Percentiles rank a stretch among this genome's conserved stretches.
These are phyloP conservation scores for Megaceryle maxima DNA, from an alignment of 2,113 vertebrate species.

Conservation along the genomic window DNA sequence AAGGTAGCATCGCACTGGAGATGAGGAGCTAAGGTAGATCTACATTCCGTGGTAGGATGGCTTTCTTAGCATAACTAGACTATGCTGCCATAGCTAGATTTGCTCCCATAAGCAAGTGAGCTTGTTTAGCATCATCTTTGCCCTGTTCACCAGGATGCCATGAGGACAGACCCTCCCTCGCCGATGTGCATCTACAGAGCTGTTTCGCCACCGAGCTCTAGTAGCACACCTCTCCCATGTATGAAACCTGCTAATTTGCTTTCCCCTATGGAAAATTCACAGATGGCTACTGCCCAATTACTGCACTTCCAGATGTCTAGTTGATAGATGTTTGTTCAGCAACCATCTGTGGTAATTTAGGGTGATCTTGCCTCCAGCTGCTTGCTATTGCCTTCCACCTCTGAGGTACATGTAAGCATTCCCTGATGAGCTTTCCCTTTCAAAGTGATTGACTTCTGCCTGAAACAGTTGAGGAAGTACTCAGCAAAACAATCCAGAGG, in stretches of 20 bases:
- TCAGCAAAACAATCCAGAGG: not conserved
- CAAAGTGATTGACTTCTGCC: not conserved
- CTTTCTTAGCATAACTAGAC: not conserved
- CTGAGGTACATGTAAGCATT: not conserved
- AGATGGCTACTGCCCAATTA: not conserved
- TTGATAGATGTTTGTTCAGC: not conserved
- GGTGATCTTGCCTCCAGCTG: not conserved
- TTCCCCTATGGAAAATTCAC: not conserved
- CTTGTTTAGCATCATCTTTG: not conserved
- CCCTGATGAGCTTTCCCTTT: not conserved
- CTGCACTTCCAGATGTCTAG: not conserved
- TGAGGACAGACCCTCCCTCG: not conserved
- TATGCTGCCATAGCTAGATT: not conserved
- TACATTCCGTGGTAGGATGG: not conserved
- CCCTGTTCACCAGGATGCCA: not conserved
- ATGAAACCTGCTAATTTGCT: not conserved
- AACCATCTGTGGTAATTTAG: not conserved
- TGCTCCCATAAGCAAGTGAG: not conserved
- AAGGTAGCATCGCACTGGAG: not conserved
- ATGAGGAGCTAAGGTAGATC: not conserved
- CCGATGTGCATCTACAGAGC: not conserved
- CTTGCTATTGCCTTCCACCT: not conserved
- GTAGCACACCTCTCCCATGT: not conserved
- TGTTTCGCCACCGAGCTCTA: not conserved
- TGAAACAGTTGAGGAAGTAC: not conserved